Conservation (phyloP, 2,888 invertebrate genomes). For the Chymomyza caudatula region DNA sequence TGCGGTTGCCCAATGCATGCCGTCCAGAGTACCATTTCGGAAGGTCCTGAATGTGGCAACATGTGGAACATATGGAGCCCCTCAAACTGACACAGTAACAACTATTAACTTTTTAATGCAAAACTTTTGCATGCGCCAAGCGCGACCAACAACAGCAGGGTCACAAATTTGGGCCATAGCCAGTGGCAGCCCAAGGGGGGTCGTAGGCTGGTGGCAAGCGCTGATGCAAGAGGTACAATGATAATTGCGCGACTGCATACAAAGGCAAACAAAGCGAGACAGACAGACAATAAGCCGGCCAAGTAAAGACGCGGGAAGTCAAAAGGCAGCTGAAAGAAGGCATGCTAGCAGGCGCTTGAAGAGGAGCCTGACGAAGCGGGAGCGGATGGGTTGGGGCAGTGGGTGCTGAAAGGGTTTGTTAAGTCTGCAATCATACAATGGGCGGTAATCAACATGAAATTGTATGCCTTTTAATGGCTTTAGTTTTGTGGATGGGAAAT, state of each 20-base stretch:
- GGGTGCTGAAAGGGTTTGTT: neutral
- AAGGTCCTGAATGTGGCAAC: no score
- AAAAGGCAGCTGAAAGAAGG: neutral
- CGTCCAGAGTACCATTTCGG: no score
- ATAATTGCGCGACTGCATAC: no score
- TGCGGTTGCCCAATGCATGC: neutral
- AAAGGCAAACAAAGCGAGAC: neutral
- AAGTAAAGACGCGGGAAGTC: neutral
- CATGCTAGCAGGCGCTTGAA: neutral
- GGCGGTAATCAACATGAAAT: slow-evolving; percentile 4
- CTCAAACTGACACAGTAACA: slow-evolving; percentile 36
- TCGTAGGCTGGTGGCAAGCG: no score
- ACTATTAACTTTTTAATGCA: slow-evolving; percentile 60
- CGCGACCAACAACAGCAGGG: neutral
- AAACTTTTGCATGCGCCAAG: slow-evolving; percentile 41
- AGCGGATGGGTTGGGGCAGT: no score
- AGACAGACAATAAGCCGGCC: neutral
- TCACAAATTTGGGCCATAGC: slow-evolving; percentile 20
- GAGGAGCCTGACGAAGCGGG: neutral
- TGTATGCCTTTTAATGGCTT: neutral
- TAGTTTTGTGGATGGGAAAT: neutral
- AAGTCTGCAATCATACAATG: neutral
- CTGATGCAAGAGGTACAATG: neutral
- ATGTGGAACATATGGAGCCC: slow-evolving; percentile 27
- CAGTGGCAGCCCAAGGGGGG: slow-evolving; percentile 27